These are phyloP conservation scores for Boleophthalmus pectinirostris DNA, from an alignment of 2,113 vertebrate species.

Conservation along the genomic window DNA sequence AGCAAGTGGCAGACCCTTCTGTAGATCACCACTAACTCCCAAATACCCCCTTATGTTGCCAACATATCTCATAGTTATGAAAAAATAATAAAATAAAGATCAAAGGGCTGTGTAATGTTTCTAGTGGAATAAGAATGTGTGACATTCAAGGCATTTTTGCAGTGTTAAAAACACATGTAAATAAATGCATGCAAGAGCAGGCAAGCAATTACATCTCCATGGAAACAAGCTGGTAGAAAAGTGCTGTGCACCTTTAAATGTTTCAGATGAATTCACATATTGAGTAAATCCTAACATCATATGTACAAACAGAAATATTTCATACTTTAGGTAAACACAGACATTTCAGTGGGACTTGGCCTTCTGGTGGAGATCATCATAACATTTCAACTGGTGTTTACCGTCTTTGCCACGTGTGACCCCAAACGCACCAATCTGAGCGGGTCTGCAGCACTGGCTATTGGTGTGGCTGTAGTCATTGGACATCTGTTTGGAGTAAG, in stretches of 20 bases:
- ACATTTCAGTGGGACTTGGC: slow-evolving; percentile 85
- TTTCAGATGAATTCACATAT: not conserved
- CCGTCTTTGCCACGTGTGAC: slow-evolving; percentile 96
- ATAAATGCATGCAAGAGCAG: too few species aligned
- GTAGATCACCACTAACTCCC: too few species aligned
- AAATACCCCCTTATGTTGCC: too few species aligned
- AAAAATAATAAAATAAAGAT: too few species aligned
- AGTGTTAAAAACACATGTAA: too few species aligned
- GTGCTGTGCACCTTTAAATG: not conserved
- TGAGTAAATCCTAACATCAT: not conserved
- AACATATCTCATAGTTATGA: too few species aligned
- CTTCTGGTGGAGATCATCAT: slow-evolving; percentile 94
- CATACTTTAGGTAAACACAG: slow-evolving; percentile 80
- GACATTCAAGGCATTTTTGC: too few species aligned
- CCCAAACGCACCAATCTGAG: slow-evolving; percentile 89
- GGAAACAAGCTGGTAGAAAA: too few species aligned
- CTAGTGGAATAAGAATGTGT: too few species aligned
- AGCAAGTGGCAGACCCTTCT: too few species aligned
- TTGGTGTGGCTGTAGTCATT: slow-evolving; percentile 91
- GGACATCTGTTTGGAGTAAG: slow-evolving; percentile 97
- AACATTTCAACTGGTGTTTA: slow-evolving; percentile 96
- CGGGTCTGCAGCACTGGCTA: slow-evolving; percentile 88
- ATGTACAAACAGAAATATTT: not conserved
- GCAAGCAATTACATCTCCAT: too few species aligned
- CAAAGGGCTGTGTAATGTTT: too few species aligned